These are phyloP conservation scores for Pungitius pungitius DNA, from an alignment of 2,113 vertebrate genomes.

Conservation along the genomic window DNA sequence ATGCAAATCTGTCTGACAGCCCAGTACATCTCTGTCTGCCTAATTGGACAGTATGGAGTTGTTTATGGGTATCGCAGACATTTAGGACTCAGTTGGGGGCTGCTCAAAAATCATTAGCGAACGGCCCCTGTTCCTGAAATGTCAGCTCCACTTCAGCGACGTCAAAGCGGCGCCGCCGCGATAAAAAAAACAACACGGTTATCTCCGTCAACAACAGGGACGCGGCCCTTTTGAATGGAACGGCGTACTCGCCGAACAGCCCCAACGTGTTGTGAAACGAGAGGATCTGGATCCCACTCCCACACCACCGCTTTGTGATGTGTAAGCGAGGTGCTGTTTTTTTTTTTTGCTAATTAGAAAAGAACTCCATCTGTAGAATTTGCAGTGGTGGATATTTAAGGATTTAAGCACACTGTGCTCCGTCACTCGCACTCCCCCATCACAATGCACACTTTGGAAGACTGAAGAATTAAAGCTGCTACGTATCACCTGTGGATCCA, in stretches of 20 bases:
- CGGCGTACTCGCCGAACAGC: conserved; percentile 65
- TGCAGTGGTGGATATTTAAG: conserved; percentile 45
- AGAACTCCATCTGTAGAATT: conserved; percentile 57
- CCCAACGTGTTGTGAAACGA: conserved; percentile 67
- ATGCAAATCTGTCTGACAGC: conserved; percentile 99
- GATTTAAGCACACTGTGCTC: background rate
- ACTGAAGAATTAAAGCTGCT: conserved; percentile 5
- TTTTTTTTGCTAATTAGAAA: conserved; percentile 69
- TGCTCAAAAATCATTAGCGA: conserved; percentile 97
- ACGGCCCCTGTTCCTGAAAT: conserved; percentile 90
- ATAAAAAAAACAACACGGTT: conserved; percentile 64
- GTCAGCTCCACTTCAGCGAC: conserved; percentile 85
- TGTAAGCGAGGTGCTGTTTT: conserved; percentile 55
- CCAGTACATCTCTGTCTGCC: conserved; percentile 96
- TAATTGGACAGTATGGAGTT: conserved; percentile 99
- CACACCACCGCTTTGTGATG: conserved; percentile 49
- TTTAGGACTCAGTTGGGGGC: conserved; percentile 97
- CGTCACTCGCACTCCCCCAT: background rate
- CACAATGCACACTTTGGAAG: background rate
- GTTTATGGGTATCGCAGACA: conserved; percentile 98
- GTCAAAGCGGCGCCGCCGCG: conserved; percentile 70
- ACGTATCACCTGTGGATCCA: background rate
- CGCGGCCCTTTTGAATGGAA: conserved; percentile 60
- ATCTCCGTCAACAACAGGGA: conserved; percentile 75
- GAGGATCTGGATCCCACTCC: conserved; percentile 52